These are phyloP conservation scores for Callimorpha dominula DNA, from an alignment of 2,888 invertebrate genomes.

Conservation along the genomic window DNA sequence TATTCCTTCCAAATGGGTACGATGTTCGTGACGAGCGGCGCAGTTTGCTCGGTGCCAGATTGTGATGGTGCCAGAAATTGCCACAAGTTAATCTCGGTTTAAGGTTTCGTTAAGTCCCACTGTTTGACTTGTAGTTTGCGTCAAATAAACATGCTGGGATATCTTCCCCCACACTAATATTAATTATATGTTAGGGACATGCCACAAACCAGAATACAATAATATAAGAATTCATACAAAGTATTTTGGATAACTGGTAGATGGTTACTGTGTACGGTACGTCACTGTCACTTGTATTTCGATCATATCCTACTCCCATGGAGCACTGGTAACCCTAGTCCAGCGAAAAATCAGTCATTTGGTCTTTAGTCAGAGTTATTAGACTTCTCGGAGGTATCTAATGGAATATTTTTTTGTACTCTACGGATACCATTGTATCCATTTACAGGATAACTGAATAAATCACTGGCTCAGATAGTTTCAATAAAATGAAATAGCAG, in stretches of 20 bases:
- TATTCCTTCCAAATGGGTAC: neutral
- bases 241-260: neutral
- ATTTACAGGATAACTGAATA: neutral
- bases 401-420: neutral
- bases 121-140: neutral
- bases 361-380: too few relatives aligned
- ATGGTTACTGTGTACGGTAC: neutral
- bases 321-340: too few relatives aligned
- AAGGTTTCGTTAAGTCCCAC: constrained; percentile 28
- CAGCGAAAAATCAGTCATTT: too few relatives aligned
- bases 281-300: too few relatives aligned
- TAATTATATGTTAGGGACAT: constrained; percentile 5
- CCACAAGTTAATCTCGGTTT: constrained; percentile 29
- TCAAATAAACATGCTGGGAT: constrained; percentile 7
- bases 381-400: too few relatives aligned
- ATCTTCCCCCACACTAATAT: constrained; percentile 20
- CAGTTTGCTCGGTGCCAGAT: constrained; percentile 24
- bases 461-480: neutral
- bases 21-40: neutral
- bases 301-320: too few relatives aligned
- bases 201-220: neutral
- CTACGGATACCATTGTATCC: neutral
- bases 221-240: too few relatives aligned
- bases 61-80: constrained; percentile 36
- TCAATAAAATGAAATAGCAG: neutral